Conservation (phyloP, 2,113 vertebrate species). For the Rhinogobius similis region DNA sequence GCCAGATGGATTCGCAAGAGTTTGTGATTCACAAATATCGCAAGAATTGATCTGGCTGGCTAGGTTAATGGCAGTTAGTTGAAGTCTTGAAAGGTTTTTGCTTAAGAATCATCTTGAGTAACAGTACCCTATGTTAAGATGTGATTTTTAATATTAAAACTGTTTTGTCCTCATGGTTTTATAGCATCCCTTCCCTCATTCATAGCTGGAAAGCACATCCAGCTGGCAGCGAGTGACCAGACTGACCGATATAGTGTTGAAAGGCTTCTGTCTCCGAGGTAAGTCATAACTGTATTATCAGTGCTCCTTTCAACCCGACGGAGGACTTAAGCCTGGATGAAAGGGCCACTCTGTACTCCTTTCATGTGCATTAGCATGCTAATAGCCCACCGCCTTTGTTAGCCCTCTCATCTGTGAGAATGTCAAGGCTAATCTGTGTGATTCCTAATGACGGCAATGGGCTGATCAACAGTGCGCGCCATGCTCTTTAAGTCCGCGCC, state of each 20-base stretch:
- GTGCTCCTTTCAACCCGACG: conserved; percentile 25
- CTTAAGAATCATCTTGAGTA: no score
- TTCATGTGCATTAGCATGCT: conserved; percentile 70
- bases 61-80: no score
- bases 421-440: conserved; percentile 69
- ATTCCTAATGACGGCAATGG: conserved; percentile 62
- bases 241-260: background rate
- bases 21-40: no score
- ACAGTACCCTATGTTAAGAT: no score
- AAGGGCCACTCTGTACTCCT: conserved; percentile 60
- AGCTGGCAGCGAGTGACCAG: conserved; percentile 15
- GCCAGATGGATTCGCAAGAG: no score
- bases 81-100: no score
- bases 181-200: conserved; percentile 16
- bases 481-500: conserved; percentile 49
- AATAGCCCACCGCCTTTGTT: conserved; percentile 67
- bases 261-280: conserved; percentile 33
- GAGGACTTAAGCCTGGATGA: conserved; percentile 57
- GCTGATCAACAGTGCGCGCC: conserved; percentile 60
- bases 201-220: conserved; percentile 27
- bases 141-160: background rate
- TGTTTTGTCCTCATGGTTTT: conserved; percentile 18
- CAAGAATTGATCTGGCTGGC: no score
- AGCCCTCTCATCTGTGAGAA: conserved; percentile 63
- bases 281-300: conserved; percentile 51